Conservation (phyloP, 2,113 vertebrate species). For the Petrocephalus microphthalmus region DNA sequence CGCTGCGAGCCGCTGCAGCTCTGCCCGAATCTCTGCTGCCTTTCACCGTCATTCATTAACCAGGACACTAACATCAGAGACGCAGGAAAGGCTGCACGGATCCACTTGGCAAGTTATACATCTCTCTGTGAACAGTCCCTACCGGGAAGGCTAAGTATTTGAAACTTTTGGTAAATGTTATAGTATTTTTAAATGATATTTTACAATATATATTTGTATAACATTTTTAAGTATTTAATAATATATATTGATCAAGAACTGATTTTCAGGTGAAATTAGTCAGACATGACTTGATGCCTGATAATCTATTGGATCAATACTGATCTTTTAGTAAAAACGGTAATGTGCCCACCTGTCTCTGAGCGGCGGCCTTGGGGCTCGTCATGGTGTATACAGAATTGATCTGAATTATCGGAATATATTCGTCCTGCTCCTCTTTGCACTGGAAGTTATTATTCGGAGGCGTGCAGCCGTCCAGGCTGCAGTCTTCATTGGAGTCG, state of each 20-base stretch:
- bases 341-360: constrained; percentile 19
- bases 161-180: background rate
- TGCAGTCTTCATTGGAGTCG: constrained; percentile 17
- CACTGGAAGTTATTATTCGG: constrained; percentile 32
- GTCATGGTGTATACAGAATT: constrained; percentile 60
- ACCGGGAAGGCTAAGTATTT: background rate
- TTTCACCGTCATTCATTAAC: background rate
- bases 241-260: background rate
- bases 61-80: background rate
- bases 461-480: constrained; percentile 25
- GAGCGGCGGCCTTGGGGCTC: constrained; percentile 11
- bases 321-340: background rate
- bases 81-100: background rate
- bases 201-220: too few relatives aligned
- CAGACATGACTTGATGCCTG: background rate
- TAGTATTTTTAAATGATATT: too few relatives aligned
- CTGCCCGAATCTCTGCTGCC: background rate
- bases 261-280: background rate
- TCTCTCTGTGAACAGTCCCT: background rate
- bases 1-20: background rate
- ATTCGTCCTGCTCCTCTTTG: constrained; percentile 59
- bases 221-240: too few relatives aligned
- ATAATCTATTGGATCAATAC: background rate
- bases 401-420: constrained; percentile 61
- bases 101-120: background rate